These are phyloP conservation scores for Cylloceria caligata DNA, from an alignment of 2,888 invertebrate genomes.

Conservation along the genomic window DNA sequence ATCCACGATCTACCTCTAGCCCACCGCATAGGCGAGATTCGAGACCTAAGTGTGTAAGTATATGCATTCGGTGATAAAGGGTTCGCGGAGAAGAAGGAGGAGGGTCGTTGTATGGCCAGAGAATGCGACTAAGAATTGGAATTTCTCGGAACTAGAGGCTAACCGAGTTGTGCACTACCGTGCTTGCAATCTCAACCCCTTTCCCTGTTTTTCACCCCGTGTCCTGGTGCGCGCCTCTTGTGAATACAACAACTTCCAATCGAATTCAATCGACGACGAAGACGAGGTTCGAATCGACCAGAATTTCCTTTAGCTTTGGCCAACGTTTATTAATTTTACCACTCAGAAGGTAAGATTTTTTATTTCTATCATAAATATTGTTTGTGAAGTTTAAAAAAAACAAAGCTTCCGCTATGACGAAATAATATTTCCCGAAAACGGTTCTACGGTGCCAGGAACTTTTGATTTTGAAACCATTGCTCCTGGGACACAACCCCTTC, in stretches of 20 bases:
- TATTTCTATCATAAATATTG: background rate
- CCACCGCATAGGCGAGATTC: conserved; percentile 55
- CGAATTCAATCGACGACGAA: conserved; percentile 59
- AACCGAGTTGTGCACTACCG: conserved; percentile 69
- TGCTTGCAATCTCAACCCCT: conserved; percentile 12
- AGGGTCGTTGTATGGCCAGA: conserved; percentile 18
- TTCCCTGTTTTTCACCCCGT: conserved; percentile 59
- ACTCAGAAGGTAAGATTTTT: background rate
- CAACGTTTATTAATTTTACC: background rate
- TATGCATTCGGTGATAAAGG: conserved; percentile 11
- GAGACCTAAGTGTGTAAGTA: conserved; percentile 17
- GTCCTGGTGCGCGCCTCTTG: conserved; percentile 29
- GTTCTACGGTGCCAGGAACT: background rate
- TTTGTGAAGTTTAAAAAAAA: background rate
- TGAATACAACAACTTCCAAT: conserved; percentile 66
- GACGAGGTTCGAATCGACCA: background rate
- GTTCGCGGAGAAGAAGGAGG: conserved; percentile 12
- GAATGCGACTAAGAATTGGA: conserved; percentile 62
- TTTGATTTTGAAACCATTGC: background rate
- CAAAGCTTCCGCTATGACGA: no score
- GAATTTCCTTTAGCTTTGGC: background rate
- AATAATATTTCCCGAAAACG: no score
- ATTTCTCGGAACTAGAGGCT: conserved; percentile 70
- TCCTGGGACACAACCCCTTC: conserved; percentile 7
- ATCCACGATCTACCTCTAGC: conserved; percentile 72